A percentile compares a stretch with the other conserved stretches of the same genome.
Evolutionary conservation across 2,113 vertebrate genomes (phyloP).

Genomic region (Synchiropus splendidus): DNA sequence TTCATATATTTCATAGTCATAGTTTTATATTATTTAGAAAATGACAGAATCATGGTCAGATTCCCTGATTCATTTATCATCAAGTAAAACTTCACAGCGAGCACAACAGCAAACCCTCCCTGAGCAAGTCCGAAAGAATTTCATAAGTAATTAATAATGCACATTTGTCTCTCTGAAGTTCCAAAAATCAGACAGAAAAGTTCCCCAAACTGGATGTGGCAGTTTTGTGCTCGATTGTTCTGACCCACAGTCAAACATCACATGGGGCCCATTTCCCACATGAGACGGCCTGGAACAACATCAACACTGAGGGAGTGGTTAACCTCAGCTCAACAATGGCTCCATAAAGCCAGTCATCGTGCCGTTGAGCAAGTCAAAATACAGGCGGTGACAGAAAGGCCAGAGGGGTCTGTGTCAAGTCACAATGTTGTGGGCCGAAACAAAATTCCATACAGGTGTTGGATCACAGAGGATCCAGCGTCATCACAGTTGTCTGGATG

Average conservation of each 20-base stretch:
- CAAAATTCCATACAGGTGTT: slow-evolving; percentile 17
- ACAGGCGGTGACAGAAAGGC: slow-evolving; percentile 12
- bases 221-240: too few relatives aligned
- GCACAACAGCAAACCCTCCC: too few relatives aligned
- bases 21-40: too few relatives aligned
- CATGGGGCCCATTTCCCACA: slow-evolving; percentile 13
- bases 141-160: too few relatives aligned
- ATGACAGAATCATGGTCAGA: too few relatives aligned
- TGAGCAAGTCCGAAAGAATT: too few relatives aligned
- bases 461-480: not conserved
- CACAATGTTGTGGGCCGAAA: slow-evolving; percentile 8
- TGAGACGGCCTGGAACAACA: slow-evolving; percentile 26
- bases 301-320: slow-evolving; percentile 6
- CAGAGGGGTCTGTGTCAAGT: slow-evolving; percentile 8
- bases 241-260: slow-evolving; percentile 4
- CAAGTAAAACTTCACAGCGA: too few relatives aligned
- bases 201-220: too few relatives aligned
- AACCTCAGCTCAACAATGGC: slow-evolving; percentile 8
- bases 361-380: slow-evolving; percentile 11
- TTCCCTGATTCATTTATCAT: too few relatives aligned
- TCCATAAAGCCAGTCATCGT: not conserved
- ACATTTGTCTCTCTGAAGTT: too few relatives aligned
- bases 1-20: too few relatives aligned
- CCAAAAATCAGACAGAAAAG: too few relatives aligned
- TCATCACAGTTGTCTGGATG: not conserved